Percentiles rank a stretch among this genome's conserved stretches.
Evolutionary conservation across 1,140 invertebrate species (phyloP).

Genomic region (Papilio aristodemus): DNA sequence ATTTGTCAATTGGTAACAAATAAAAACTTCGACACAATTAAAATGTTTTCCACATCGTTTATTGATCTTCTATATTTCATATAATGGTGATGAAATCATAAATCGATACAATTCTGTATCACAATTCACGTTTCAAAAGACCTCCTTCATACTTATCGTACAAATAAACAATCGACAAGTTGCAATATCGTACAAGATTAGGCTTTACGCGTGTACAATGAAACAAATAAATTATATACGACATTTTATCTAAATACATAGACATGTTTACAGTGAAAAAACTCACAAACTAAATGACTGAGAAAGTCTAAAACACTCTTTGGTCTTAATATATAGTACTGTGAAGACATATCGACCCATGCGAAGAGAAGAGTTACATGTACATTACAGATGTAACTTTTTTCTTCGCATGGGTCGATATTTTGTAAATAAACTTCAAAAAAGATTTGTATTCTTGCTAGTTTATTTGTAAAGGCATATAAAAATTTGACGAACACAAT

Average conservation of each 20-base stretch:
- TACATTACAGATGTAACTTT: too few relatives aligned
- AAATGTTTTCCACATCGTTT: background rate
- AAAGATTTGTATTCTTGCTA: too few relatives aligned
- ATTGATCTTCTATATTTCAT: constrained; percentile 1
- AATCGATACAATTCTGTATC: background rate
- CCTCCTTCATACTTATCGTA: background rate
- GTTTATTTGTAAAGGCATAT: too few relatives aligned
- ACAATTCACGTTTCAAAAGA: constrained; percentile 1
- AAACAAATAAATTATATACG: constrained; percentile 2
- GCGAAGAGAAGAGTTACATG: too few relatives aligned
- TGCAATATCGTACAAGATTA: background rate
- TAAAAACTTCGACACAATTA: background rate
- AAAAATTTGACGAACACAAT: too few relatives aligned
- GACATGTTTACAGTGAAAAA: background rate
- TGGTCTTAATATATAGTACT: too few relatives aligned
- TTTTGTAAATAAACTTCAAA: too few relatives aligned
- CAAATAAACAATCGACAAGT: constrained; percentile 5
- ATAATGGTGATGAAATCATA: background rate
- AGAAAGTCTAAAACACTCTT: too few relatives aligned
- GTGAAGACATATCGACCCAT: too few relatives aligned
- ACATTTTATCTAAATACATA: background rate
- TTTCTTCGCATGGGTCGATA: too few relatives aligned
- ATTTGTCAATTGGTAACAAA: background rate
- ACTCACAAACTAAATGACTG: background rate
- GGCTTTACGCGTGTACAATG: constrained; percentile 11